Percentiles rank a stretch among this genome's conserved stretches.
These are phyloP conservation scores for Kuschelorhynchus macadamiae DNA, from an alignment of 2,888 invertebrate species.

Conservation along the genomic window DNA sequence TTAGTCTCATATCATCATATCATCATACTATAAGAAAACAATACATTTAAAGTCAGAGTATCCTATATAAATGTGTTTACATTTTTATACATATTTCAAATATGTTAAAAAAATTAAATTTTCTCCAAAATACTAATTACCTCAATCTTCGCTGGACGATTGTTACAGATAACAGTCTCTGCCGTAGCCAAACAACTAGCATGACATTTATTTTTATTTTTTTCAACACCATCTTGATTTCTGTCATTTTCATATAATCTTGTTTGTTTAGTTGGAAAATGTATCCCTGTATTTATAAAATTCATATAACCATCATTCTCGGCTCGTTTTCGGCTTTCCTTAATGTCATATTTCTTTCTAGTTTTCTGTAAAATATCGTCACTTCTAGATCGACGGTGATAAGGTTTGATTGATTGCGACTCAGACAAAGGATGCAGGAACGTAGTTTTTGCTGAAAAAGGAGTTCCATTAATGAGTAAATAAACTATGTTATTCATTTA, in stretches of 20 bases:
- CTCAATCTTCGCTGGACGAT: slow-evolving; percentile 52
- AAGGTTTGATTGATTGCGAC: slow-evolving; percentile 12
- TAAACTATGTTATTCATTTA: no score
- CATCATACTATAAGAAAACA: no score
- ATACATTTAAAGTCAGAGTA: no score
- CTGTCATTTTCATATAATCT: neutral
- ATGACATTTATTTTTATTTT: slow-evolving; percentile 45
- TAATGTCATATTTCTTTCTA: slow-evolving; percentile 58
- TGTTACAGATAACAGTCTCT: slow-evolving; percentile 52
- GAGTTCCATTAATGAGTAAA: no score
- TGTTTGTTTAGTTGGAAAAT: no score
- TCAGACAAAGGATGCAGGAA: slow-evolving; percentile 28
- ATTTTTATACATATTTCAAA: no score
- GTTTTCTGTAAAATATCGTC: slow-evolving; percentile 61
- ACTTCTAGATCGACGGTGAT: slow-evolving; percentile 58
- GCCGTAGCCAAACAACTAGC: slow-evolving; percentile 35
- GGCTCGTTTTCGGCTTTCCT: slow-evolving; percentile 61
- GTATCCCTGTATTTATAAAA: slow-evolving; percentile 52
- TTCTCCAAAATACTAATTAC: slow-evolving; percentile 44
- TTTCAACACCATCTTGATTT: slow-evolving; percentile 1
- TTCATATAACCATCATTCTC: slow-evolving; percentile 62
- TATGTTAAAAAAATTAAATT: no score
- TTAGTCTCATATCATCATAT: no score
- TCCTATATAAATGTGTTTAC: no score
- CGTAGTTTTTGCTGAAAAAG: slow-evolving; percentile 25